Base-by-base conservation (phyloP, 2,113 vertebrate genomes). In the Tylochromis polylepis region DNA sequence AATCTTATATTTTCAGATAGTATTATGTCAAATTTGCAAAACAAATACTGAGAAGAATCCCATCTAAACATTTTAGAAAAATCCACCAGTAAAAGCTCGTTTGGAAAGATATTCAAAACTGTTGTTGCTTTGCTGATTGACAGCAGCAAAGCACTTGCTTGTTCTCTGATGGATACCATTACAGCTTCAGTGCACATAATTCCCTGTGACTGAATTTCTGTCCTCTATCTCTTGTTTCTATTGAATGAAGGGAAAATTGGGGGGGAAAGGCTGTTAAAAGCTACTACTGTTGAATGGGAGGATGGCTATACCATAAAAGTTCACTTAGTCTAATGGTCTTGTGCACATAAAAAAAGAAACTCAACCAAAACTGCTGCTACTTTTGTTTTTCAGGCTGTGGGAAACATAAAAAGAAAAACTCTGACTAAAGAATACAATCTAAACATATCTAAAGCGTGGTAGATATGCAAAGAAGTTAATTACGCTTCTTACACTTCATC, bases 21-120 rank as follows among this genome's bases (percentile, higher is more conserved):
- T 14, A 6, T 27, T 72, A 10, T 41, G 15, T 49, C 22, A 46
- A 46, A 46, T 3, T 70, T 41, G 22, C 36, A 70, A 15, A 70
- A 5, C n/a, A 22, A 70, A 70, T 0, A 38, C 18, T 3, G 31
- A 38, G 18, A 31, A 65, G 60, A 0, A 20, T 75, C 43, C 15
- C 1, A 9, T 29, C 43, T 49, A 75, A 29, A 75, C 41, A 49
- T 1, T 2, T 0, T 24, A 29, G 41, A 75, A 1, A 49, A 0
- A 29, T 75, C 38, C 22, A 46, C 22, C 41, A 29, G 41, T 29
- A 2, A 4, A 49, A 49, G 70, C 46, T 75, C 3, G 5, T 8
- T 51, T 6, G 9, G 6, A 75, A 12, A 75, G 1, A 10, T 5
- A 0, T 0, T 49, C 10, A 75, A 70, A 70, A 46, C 38, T 72